These are phyloP conservation scores for Brachylomia viminalis DNA, from an alignment of 2,888 invertebrate genomes.

Conservation along the genomic window DNA sequence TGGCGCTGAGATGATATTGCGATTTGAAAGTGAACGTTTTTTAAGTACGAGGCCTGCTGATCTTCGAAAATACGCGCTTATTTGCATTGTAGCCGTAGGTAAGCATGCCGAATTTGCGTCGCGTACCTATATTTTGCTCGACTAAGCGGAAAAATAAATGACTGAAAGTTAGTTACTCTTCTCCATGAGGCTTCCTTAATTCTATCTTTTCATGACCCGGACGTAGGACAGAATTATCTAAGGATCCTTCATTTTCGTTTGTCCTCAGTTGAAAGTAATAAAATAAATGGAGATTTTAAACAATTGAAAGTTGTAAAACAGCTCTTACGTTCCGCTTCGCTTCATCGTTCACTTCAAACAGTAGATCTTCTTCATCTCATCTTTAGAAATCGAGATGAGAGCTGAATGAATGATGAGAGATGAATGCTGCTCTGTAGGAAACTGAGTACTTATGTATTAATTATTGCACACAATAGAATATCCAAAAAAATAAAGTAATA, in stretches of 20 bases:
- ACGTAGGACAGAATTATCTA: not conserved
- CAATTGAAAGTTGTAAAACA: constrained; percentile 27
- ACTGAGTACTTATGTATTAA: not conserved
- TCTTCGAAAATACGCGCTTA: not conserved
- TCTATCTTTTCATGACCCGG: not conserved
- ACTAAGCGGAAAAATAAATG: not conserved
- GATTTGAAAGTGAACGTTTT: too few relatives aligned
- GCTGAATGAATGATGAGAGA: too few relatives aligned
- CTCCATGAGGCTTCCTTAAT: not conserved
- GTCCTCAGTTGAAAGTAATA: not conserved
- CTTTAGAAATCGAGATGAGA: not conserved
- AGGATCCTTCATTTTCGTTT: not conserved
- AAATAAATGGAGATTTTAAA: constrained; percentile 9
- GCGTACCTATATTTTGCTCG: not conserved
- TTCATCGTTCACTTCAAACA: constrained; percentile 25
- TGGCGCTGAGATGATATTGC: too few relatives aligned
- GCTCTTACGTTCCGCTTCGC: not conserved
- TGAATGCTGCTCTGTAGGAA: not conserved
- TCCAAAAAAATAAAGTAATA: too few relatives aligned
- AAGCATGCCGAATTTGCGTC: too few relatives aligned
- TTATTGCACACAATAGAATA: not conserved
- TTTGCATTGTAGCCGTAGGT: too few relatives aligned
- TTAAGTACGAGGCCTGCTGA: too few relatives aligned
- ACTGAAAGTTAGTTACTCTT: not conserved
- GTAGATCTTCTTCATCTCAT: constrained; percentile 11